A percentile compares a stretch with the other conserved stretches of the same genome.
These are phyloP conservation scores for Microcebus ravelobensis DNA, from an alignment of 2,113 vertebrate genomes.

Conservation along the genomic window DNA sequence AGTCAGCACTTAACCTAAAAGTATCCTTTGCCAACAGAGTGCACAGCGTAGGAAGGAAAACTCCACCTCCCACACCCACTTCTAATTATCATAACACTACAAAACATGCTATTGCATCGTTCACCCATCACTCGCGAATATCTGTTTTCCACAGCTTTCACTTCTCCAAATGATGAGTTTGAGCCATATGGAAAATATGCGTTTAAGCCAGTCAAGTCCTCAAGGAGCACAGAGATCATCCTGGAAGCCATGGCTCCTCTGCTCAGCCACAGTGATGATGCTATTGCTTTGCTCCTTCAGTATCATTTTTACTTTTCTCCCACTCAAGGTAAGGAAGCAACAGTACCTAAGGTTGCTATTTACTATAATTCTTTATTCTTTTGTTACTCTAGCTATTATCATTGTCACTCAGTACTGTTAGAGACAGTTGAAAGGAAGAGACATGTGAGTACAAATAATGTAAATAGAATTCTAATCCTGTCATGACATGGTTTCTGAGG, in stretches of 20 bases:
- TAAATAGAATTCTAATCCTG: background rate
- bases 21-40: slow-evolving; percentile 54
- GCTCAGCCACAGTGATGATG: background rate
- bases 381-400: background rate
- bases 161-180: slow-evolving; percentile 33
- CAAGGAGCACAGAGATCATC: background rate
- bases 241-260: slow-evolving; percentile 26
- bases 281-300: background rate
- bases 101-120: slow-evolving; percentile 63
- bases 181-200: slow-evolving; percentile 55
- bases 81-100: slow-evolving; percentile 64
- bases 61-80: slow-evolving; percentile 76
- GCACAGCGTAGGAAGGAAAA: slow-evolving; percentile 62
- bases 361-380: background rate
- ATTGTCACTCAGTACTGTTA: background rate
- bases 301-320: background rate
- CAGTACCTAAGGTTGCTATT: background rate
- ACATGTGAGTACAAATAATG: background rate
- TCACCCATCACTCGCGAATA: slow-evolving; percentile 48
- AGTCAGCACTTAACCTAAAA: slow-evolving; percentile 59
- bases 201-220: slow-evolving; percentile 13
- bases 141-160: slow-evolving; percentile 45
- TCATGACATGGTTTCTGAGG: background rate
- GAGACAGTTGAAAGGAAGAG: background rate
- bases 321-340: slow-evolving; percentile 71